Evolutionary conservation across 2,888 invertebrate genomes (phyloP).

Genomic region (Caenorhabditis sp.): DNA sequence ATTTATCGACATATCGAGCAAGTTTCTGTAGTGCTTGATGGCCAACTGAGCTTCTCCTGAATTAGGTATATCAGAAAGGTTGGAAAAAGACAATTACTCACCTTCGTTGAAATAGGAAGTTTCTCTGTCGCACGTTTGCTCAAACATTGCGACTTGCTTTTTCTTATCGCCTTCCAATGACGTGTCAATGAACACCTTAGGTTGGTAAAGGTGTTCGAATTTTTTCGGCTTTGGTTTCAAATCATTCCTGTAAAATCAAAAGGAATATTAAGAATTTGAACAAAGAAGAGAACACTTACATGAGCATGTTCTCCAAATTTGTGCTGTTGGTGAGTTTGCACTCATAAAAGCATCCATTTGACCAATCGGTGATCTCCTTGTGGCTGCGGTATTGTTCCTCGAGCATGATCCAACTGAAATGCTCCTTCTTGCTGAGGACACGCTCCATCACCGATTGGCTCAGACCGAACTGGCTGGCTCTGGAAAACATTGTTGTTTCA

Average conservation of each 20-base stretch:
- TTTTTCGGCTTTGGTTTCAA: not conserved
- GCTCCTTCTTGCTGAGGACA: slow-evolving; percentile 21
- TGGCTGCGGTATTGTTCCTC: slow-evolving; percentile 31
- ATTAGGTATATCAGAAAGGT: not conserved
- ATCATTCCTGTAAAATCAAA: not conserved
- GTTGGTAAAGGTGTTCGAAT: not conserved
- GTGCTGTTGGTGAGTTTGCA: not conserved
- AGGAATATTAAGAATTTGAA: too few relatives aligned
- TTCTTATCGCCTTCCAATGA: not conserved
- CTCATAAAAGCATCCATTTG: slow-evolving; percentile 33
- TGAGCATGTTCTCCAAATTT: not conserved
- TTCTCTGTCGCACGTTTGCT: not conserved
- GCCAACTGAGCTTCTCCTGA: slow-evolving; percentile 21
- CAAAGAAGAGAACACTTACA: not conserved
- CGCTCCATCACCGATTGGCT: slow-evolving; percentile 22
- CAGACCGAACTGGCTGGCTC: not conserved
- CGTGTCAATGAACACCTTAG: slow-evolving; percentile 11
- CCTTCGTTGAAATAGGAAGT: too few relatives aligned
- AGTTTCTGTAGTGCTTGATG: not conserved
- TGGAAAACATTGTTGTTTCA: not conserved
- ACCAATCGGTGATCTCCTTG: slow-evolving; percentile 11
- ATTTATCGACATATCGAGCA: not conserved
- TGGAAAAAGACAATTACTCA: too few relatives aligned
- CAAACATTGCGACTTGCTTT: not conserved
- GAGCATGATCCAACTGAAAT: slow-evolving; percentile 36